Conservation (phyloP, 2,797 vertebrate genomes). For the Pachyuromys duprasi region DNA sequence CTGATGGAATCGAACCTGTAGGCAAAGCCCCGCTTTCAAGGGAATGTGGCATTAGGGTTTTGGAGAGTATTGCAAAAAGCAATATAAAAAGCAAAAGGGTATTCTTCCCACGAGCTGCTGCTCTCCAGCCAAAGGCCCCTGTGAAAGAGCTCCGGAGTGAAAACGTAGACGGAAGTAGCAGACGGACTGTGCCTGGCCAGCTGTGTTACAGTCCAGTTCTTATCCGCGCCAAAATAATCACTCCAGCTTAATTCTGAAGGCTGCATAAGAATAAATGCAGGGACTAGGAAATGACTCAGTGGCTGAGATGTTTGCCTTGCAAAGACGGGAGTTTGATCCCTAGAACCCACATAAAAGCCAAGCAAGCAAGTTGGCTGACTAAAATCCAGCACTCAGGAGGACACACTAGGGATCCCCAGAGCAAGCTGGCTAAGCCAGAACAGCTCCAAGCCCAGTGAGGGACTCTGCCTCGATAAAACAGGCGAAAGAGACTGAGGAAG, state of each 20-base stretch:
- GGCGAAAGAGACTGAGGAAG: neutral
- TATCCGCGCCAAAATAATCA: constrained; percentile 85
- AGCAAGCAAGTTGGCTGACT: neutral
- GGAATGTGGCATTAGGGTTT: neutral
- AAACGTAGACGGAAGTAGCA: constrained; percentile 97
- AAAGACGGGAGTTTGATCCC: neutral
- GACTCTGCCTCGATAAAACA: neutral
- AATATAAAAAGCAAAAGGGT: neutral
- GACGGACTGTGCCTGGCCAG: constrained; percentile 93
- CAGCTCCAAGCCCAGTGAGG: neutral
- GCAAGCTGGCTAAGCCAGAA: neutral
- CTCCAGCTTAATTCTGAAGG: constrained; percentile 86
- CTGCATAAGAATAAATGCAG: constrained; percentile 90
- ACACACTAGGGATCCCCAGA: neutral
- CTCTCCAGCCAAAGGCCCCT: constrained; percentile 89
- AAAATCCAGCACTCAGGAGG: neutral
- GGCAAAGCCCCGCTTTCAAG: neutral
- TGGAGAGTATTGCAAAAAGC: neutral
- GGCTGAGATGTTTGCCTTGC: neutral
- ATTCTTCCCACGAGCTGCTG: neutral
- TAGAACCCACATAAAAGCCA: neutral
- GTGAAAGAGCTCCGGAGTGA: constrained; percentile 99
- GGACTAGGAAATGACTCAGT: neutral
- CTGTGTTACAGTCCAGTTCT: constrained; percentile 90
- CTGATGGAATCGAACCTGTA: neutral